Base-by-base conservation (phyloP, 1,140 invertebrate species). In the Heliconius eleuchia region DNA sequence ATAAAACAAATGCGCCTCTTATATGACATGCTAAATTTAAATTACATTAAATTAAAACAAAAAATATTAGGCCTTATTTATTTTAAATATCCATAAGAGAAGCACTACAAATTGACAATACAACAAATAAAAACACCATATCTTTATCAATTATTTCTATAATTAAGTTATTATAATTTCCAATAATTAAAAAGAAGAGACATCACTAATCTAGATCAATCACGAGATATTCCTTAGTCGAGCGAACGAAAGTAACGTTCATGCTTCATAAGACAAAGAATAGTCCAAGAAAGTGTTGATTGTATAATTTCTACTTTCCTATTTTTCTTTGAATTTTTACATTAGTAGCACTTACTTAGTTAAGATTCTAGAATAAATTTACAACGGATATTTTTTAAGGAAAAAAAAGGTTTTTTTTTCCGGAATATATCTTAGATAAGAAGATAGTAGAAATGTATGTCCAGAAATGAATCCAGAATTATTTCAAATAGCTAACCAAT, bases 221-320 rank as follows among this genome's bases (percentile, higher is more conserved):
- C 60, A 66, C 60, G 60, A 66, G 23, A 66, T 66, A 66, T 30
- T 66, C 60, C 60, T 66, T 66, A 66, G 60, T 30, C n/a, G 27
- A 30, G 60, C n/a, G 27, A 66, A 66, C 60, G 60, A 66, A 66
- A 66, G 60, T 66, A 66, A 30, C 60, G 60, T 66, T 66, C 60
- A 66, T 66, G 60, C 60, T 66, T 66, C 60, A 66, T 66, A 66
- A 66, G 27, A 66, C 60, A 66, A 66, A 66, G 60, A 66, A 13
- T 27, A 30, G 23, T 66, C 60, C 60, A 66, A 27, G 60, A 66
- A 66, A 66, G 60, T 66, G 60, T 66, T 27, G 19, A 60, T 60
- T 66, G 60, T 66, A 66, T 66, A 66, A 66, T 66, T 66, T 27
- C 23, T 27, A 66, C 60, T 66, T 30, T 66, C 60, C 60, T 66